Evolutionary conservation across 2,888 invertebrate genomes (phyloP).

Genomic region (Dicyrtomina minuta): DNA sequence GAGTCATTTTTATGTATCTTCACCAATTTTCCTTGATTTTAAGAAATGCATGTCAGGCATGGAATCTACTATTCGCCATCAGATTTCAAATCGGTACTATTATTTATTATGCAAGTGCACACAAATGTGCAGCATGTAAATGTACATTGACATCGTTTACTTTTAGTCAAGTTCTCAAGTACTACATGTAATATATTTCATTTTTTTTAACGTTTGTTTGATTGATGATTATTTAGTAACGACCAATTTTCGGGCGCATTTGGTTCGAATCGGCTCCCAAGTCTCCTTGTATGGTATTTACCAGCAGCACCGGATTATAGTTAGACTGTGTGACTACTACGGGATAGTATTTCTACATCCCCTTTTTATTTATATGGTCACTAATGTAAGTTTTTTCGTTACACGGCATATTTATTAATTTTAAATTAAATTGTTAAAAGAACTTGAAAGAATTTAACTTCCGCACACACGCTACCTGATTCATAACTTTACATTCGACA

Average conservation of each 20-base stretch:
- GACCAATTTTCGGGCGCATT: neutral
- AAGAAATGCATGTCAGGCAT: neutral
- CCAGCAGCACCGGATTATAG: conserved; percentile 10
- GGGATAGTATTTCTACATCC: conserved; percentile 15
- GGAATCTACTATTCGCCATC: conserved; percentile 18
- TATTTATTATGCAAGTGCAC: too few relatives aligned
- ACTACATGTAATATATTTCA: too few relatives aligned
- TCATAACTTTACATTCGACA: neutral
- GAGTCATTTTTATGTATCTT: conserved; percentile 4
- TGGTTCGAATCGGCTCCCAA: neutral
- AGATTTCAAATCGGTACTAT: too few relatives aligned
- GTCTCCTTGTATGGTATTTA: neutral
- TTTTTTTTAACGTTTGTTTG: too few relatives aligned
- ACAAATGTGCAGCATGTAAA: too few relatives aligned
- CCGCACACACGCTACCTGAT: neutral
- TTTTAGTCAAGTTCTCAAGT: too few relatives aligned
- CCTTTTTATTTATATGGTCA: too few relatives aligned
- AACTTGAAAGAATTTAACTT: neutral
- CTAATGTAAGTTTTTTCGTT: neutral
- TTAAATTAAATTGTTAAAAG: neutral
- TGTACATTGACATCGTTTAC: too few relatives aligned
- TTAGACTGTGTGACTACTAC: conserved; percentile 6
- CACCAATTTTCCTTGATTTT: conserved; percentile 12
- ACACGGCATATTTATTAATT: too few relatives aligned
- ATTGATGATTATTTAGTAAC: too few relatives aligned